Conservation (phyloP, 2,113 vertebrate genomes). For the Lipotes vexillifer region DNA sequence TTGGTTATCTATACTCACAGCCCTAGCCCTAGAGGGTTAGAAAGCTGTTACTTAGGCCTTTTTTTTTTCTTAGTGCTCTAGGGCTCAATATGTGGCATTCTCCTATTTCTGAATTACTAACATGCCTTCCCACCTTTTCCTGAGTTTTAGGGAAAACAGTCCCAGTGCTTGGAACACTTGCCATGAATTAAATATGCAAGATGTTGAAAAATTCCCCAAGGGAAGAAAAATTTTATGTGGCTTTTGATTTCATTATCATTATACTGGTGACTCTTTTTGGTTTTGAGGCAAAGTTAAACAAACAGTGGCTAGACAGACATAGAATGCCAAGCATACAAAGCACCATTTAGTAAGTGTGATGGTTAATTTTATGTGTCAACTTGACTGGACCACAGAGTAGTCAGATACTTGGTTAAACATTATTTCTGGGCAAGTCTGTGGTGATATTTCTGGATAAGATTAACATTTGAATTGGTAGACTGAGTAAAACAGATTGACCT, state of each 20-base stretch:
- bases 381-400: neutral
- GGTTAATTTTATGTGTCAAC: neutral
- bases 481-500: neutral
- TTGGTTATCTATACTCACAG: neutral
- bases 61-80: neutral
- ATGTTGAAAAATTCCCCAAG: neutral
- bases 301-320: neutral
- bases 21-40: neutral
- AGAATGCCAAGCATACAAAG: neutral
- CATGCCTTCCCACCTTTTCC: neutral
- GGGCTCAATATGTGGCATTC: neutral
- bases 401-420: neutral
- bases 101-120: constrained; percentile 17
- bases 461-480: neutral
- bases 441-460: neutral
- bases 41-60: neutral
- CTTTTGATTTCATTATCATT: constrained; percentile 1
- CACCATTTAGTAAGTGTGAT: neutral
- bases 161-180: neutral
- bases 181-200: constrained; percentile 22
- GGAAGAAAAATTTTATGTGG: neutral
- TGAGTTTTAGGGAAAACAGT: constrained; percentile 4
- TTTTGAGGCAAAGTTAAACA: neutral
- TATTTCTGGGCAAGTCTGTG: neutral
- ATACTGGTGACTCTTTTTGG: neutral